Conservation (phyloP, 2,113 vertebrate genomes). For the Antennarius striatus region DNA sequence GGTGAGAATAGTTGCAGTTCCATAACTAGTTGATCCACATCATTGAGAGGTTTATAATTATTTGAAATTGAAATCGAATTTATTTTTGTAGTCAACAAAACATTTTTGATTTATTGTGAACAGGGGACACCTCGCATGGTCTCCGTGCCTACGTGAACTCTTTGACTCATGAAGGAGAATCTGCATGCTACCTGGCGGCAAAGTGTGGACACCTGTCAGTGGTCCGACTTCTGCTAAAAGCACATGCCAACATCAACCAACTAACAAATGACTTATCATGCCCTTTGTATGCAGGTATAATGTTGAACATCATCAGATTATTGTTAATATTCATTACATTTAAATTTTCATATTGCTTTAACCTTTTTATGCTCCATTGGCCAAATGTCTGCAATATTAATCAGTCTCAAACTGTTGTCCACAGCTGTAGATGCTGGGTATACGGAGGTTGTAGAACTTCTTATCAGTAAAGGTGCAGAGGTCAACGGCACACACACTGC, state of each 20-base stretch:
- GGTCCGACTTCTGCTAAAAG: slow-evolving; percentile 80
- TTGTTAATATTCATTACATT: background rate
- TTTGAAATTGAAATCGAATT: too few relatives aligned
- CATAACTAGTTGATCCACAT: background rate
- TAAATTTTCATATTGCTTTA: background rate
- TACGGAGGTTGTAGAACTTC: slow-evolving; percentile 76
- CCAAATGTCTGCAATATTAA: background rate
- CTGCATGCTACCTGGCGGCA: slow-evolving; percentile 86
- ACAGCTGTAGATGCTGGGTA: slow-evolving; percentile 84
- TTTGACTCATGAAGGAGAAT: slow-evolving; percentile 86
- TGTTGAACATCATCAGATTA: background rate
- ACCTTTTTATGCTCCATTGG: background rate
- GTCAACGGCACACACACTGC: slow-evolving; percentile 85
- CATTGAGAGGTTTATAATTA: background rate
- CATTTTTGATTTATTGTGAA: background rate
- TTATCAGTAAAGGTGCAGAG: slow-evolving; percentile 83
- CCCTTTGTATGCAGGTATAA: slow-evolving; percentile 88
- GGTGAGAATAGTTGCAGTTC: slow-evolving; percentile 46
- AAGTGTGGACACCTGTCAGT: slow-evolving; percentile 78
- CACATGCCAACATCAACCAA: slow-evolving; percentile 81
- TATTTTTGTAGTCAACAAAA: background rate
- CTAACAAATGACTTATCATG: slow-evolving; percentile 85
- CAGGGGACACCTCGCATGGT: slow-evolving; percentile 68
- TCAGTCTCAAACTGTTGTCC: background rate
- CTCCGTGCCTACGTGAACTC: slow-evolving; percentile 76